Percentiles rank a stretch among this genome's conserved stretches.
Conservation (phyloP, 2,888 invertebrate genomes). For the Odontomyia ornata region DNA sequence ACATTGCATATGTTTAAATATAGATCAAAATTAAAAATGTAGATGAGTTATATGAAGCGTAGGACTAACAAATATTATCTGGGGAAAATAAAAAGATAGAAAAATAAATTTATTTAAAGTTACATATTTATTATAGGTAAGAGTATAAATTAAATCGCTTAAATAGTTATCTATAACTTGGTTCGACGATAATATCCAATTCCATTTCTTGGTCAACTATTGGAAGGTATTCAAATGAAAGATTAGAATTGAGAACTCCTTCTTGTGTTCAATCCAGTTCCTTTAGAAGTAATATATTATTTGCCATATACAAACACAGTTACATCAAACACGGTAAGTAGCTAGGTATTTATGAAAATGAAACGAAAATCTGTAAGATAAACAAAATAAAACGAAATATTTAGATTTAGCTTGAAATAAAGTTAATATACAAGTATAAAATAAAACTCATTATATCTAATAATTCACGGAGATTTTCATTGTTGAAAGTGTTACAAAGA, state of each 20-base stretch:
- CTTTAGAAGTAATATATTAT: too few species aligned
- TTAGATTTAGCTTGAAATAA: constrained; percentile 44
- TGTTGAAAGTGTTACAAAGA: background rate
- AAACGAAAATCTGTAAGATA: constrained; percentile 50
- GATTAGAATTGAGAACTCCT: background rate
- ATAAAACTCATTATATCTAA: constrained; percentile 7
- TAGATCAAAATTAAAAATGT: background rate
- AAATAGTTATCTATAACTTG: constrained; percentile 35
- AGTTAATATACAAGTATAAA: background rate
- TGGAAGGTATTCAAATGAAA: too few species aligned
- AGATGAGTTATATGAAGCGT: too few species aligned
- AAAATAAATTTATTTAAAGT: too few species aligned
- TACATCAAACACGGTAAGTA: constrained; percentile 45
- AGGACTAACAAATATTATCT: too few species aligned
- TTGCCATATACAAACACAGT: constrained; percentile 1
- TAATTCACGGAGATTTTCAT: background rate
- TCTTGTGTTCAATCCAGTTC: constrained; percentile 1
- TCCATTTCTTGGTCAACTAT: too few species aligned
- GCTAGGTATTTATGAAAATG: constrained; percentile 47
- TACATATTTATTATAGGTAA: too few species aligned
- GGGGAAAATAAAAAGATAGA: too few species aligned
- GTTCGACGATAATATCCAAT: too few species aligned
- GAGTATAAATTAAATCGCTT: constrained; percentile 13
- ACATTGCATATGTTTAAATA: background rate
- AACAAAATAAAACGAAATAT: constrained; percentile 50